Percentiles rank a stretch among this genome's conserved stretches.
phyloP scores from a whole-genome alignment of 2,113 vertebrate genomes.

The Girardinichthys multiradiatus region DNA sequence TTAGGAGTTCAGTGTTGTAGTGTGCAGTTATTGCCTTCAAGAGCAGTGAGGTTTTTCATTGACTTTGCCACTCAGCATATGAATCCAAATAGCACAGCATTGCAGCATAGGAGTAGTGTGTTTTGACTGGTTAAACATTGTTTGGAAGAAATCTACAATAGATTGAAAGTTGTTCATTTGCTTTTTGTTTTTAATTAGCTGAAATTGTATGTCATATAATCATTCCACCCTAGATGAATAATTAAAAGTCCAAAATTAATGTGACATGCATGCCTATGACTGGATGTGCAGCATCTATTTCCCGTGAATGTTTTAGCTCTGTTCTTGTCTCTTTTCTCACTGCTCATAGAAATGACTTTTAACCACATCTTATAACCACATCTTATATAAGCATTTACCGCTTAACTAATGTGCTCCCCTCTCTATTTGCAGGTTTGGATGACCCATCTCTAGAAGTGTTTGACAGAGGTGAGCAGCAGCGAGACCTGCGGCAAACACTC shows the following conservation, averaged over 20 bases:
- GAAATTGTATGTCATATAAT: too few species aligned
- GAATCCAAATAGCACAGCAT: too few species aligned
- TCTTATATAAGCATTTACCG: background rate
- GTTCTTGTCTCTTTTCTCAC: background rate
- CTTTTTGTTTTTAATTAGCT: too few species aligned
- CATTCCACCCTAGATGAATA: too few species aligned
- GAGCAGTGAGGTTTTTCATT: background rate
- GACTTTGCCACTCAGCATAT: background rate
- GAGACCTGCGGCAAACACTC: constrained; percentile 77
- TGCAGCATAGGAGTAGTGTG: background rate
- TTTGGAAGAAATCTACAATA: too few species aligned
- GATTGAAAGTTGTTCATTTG: too few species aligned
- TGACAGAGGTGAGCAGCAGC: constrained; percentile 66
- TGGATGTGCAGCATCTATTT: background rate
- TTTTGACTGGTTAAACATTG: background rate
- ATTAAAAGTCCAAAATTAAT: too few species aligned
- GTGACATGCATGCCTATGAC: too few species aligned
- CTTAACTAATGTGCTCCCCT: background rate
- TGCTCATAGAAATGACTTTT: background rate
- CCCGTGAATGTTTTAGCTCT: constrained; percentile 26
- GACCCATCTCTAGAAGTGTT: constrained; percentile 49
- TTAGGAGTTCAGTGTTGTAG: background rate
- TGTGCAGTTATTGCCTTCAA: too few species aligned
- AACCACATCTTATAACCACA: background rate
- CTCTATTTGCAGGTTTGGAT: constrained; percentile 74